Conservation (phyloP, 2,888 invertebrate species). For the Hyposoter dolosus region DNA sequence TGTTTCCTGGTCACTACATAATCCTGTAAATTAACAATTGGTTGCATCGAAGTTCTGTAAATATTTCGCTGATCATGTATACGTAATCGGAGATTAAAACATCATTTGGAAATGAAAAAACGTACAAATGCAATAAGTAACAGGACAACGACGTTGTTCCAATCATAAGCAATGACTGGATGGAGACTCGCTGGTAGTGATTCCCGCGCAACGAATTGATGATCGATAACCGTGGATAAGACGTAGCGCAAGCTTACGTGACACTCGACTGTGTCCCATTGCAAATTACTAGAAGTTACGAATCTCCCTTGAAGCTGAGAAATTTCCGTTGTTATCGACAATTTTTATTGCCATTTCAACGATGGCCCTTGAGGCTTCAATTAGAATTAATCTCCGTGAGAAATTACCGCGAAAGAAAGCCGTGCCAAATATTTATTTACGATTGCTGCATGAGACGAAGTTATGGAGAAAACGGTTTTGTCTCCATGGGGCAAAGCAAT, state of each 20-base stretch:
- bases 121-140: conserved; percentile 39
- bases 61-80: conserved; percentile 35
- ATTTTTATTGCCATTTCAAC: not conserved
- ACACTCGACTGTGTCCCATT: conserved; percentile 13
- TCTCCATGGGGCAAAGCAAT: not conserved
- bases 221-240: conserved; percentile 12
- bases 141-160: conserved; percentile 31
- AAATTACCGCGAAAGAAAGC: not conserved
- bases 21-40: conserved; percentile 30
- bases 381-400: not conserved
- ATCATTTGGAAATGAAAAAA: conserved; percentile 28
- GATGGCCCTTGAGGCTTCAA: not conserved
- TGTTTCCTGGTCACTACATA: conserved; percentile 40
- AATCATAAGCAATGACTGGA: conserved; percentile 62
- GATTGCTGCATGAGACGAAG: not conserved
- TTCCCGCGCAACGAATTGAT: conserved; percentile 52
- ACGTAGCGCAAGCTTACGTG: conserved; percentile 21
- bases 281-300: conserved; percentile 23
- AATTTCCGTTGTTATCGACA: conserved; percentile 26
- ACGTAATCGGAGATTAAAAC: conserved; percentile 30
- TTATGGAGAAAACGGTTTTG: not conserved
- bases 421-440: not conserved
- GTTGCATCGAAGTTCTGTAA: conserved; percentile 37
- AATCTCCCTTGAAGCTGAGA: conserved; percentile 30
- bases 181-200: conserved; percentile 2